These are phyloP conservation scores for Cossypha heuglini DNA, from an alignment of 2,797 vertebrate genomes.

Conservation along the genomic window DNA sequence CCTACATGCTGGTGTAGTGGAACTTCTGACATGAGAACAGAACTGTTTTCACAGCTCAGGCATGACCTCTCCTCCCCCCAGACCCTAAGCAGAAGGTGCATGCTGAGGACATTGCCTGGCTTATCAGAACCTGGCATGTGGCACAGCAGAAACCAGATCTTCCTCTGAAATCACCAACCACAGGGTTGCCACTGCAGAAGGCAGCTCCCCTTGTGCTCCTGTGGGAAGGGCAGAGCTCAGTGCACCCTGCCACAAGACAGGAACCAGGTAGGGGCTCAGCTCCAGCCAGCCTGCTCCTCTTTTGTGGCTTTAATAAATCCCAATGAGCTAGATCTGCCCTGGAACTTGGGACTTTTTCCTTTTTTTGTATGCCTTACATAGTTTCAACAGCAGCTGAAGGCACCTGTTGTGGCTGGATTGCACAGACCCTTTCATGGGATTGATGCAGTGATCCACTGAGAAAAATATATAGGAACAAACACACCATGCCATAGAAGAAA, in stretches of 20 bases:
- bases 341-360: background rate
- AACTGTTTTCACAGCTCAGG: background rate
- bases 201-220: accelerated
- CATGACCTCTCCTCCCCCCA: accelerated
- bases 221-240: background rate
- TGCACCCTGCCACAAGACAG: background rate
- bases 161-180: background rate
- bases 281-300: background rate
- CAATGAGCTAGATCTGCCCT: background rate
- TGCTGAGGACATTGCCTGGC: accelerated
- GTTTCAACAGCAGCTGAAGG: slow-evolving; percentile 36
- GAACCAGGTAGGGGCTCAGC: accelerated
- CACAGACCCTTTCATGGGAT: background rate
- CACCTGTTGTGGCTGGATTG: background rate
- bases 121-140: background rate
- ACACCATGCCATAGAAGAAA: background rate
- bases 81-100: background rate
- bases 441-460: background rate
- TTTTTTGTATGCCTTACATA: background rate
- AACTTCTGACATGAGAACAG: background rate
- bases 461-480: background rate
- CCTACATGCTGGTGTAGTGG: background rate
- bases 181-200: background rate
- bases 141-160: background rate
- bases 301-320: background rate